Conservation (phyloP, 2,888 invertebrate species). For the Hydraecia micacea region DNA sequence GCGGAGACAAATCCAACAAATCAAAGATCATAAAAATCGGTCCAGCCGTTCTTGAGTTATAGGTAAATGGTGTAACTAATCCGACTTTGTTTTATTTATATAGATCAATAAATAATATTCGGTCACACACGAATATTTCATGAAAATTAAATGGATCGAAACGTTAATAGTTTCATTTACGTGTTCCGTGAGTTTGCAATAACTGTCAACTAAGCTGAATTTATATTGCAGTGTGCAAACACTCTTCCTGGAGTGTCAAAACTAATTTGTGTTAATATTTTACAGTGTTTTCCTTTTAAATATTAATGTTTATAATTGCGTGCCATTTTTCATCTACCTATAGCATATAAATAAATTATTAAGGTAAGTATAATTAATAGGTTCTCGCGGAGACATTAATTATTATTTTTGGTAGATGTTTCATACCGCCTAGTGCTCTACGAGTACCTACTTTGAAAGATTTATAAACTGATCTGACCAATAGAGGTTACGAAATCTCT, state of each 20-base stretch:
- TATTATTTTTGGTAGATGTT: constrained; percentile 2
- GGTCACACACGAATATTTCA: constrained; percentile 28
- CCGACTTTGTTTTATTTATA: too few relatives aligned
- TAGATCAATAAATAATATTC: not conserved
- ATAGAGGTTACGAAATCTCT: too few relatives aligned
- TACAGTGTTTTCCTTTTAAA: not conserved
- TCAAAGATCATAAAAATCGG: too few relatives aligned
- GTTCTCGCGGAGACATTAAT: too few relatives aligned
- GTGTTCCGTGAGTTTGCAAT: constrained; percentile 43
- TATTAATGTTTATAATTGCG: not conserved
- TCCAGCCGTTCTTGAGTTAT: too few relatives aligned
- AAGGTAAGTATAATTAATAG: not conserved
- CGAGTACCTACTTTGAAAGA: not conserved
- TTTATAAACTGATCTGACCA: not conserved
- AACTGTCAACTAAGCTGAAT: constrained; percentile 58
- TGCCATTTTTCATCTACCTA: not conserved
- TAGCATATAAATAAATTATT: not conserved
- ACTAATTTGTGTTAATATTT: constrained; percentile 36
- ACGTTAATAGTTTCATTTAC: constrained; percentile 35
- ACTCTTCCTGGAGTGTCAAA: constrained; percentile 33
- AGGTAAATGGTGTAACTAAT: too few relatives aligned
- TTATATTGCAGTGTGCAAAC: constrained; percentile 46
- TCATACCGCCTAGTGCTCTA: not conserved
- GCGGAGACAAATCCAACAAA: too few relatives aligned
- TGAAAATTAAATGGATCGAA: constrained; percentile 18